Conservation (phyloP, 1,140 invertebrate species). For the Zaprionus davidi region DNA sequence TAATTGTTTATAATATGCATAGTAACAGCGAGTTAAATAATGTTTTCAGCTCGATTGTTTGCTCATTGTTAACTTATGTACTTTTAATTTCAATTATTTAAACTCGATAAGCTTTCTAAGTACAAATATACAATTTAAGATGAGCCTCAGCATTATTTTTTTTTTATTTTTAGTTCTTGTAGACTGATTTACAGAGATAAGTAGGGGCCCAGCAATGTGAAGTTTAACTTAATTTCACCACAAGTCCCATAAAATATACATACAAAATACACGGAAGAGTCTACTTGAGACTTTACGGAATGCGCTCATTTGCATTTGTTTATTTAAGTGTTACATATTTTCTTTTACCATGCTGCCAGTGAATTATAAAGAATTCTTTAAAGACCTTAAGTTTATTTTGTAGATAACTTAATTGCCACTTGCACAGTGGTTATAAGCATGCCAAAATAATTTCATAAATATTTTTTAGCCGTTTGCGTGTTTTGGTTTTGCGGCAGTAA, state of each 20-base stretch:
- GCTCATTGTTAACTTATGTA: background rate
- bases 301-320: background rate
- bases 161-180: too few species aligned
- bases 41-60: background rate
- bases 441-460: slow-evolving; percentile 51
- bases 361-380: slow-evolving; percentile 18
- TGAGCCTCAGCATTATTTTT: background rate
- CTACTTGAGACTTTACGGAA: too few species aligned
- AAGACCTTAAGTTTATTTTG: slow-evolving; percentile 1
- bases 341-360: background rate
- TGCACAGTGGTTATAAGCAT: slow-evolving; percentile 20
- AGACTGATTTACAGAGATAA: too few species aligned
- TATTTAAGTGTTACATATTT: background rate
- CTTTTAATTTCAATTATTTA: background rate
- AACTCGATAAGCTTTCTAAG: background rate
- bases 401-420: slow-evolving; percentile 11
- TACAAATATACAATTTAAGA: background rate
- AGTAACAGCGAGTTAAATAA: background rate
- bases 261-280: too few species aligned
- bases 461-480: slow-evolving; percentile 12
- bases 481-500: slow-evolving; percentile 12
- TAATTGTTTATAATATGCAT: background rate
- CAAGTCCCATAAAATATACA: too few species aligned
- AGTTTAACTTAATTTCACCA: too few species aligned
- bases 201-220: too few species aligned